These are phyloP conservation scores for Nymphalis polychloros DNA, from an alignment of 2,888 invertebrate genomes.

Conservation along the genomic window DNA sequence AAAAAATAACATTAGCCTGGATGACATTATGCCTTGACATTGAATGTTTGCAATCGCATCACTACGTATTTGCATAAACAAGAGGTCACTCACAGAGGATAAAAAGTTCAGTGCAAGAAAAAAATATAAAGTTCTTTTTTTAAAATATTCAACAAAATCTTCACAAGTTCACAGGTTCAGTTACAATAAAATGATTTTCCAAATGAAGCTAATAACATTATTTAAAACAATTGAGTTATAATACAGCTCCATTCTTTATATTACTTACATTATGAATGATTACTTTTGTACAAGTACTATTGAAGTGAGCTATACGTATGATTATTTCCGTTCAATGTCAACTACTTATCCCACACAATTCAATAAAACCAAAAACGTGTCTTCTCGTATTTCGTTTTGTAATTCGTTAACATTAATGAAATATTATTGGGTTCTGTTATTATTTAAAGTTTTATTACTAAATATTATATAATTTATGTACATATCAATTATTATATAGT, in stretches of 20 bases:
- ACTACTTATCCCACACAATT: constrained; percentile 33
- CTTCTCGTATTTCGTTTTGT: constrained; percentile 12
- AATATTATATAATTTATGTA: no score
- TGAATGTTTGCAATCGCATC: constrained; percentile 33
- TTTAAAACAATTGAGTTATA: not conserved
- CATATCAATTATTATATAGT: no score
- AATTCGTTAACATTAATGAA: constrained; percentile 18
- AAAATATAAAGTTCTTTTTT: not conserved
- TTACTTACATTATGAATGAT: no score
- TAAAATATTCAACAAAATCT: not conserved
- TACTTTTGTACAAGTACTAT: not conserved
- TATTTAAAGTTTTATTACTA: not conserved
- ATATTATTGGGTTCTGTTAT: not conserved
- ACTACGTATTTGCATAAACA: constrained; percentile 35
- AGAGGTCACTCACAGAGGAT: constrained; percentile 40
- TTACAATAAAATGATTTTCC: no score
- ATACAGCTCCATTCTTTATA: not conserved
- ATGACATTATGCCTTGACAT: constrained; percentile 37
- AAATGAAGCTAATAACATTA: no score
- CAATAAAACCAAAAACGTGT: constrained; percentile 25
- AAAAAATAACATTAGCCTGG: constrained; percentile 8
- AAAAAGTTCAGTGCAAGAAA: not conserved
- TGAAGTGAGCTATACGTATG: constrained; percentile 22
- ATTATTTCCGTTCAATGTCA: constrained; percentile 37
- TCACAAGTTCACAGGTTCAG: no score